These are phyloP conservation scores for Eledona agricola DNA, from an alignment of 2,888 invertebrate genomes.

Conservation along the genomic window DNA sequence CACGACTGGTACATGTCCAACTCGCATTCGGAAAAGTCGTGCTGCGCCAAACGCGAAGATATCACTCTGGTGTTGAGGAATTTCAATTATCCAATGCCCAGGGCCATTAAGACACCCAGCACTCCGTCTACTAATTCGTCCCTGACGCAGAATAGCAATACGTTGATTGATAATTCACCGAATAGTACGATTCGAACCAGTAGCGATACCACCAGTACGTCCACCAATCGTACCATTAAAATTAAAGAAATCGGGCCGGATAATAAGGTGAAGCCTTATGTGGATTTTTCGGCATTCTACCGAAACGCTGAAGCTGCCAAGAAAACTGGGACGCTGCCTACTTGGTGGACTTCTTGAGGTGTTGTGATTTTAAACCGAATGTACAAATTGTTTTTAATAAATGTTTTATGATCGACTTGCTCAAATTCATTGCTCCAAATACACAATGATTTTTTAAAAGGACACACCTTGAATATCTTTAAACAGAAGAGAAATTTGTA, in stretches of 20 bases:
- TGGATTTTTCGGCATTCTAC: slow-evolving; percentile 85
- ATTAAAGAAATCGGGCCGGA: slow-evolving; percentile 67
- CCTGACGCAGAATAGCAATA: slow-evolving; percentile 2
- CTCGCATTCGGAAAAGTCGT: slow-evolving; percentile 60
- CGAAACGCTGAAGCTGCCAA: slow-evolving; percentile 74
- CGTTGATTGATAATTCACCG: slow-evolving; percentile 39
- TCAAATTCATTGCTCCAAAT: no score
- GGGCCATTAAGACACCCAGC: slow-evolving; percentile 67
- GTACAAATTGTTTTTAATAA: no score
- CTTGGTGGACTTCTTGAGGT: slow-evolving; percentile 67
- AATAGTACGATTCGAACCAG: slow-evolving; percentile 57
- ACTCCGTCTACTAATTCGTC: slow-evolving; percentile 44
- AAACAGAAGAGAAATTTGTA: no score
- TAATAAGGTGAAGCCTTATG: slow-evolving; percentile 79
- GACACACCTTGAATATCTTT: no score
- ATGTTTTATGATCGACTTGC: no score
- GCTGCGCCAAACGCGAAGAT: slow-evolving; percentile 75
- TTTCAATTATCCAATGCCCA: slow-evolving; percentile 81
- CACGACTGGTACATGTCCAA: slow-evolving; percentile 77
- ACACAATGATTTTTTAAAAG: no score
- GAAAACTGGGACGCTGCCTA: slow-evolving; percentile 72
- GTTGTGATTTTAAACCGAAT: no score
- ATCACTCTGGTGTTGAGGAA: slow-evolving; percentile 87
- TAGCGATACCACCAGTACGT: slow-evolving; percentile 58
- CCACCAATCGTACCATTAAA: slow-evolving; percentile 51